Evolutionary conservation across 2,797 vertebrate species (phyloP).

Genomic region (Schizopygopsis pylzovi): DNA sequence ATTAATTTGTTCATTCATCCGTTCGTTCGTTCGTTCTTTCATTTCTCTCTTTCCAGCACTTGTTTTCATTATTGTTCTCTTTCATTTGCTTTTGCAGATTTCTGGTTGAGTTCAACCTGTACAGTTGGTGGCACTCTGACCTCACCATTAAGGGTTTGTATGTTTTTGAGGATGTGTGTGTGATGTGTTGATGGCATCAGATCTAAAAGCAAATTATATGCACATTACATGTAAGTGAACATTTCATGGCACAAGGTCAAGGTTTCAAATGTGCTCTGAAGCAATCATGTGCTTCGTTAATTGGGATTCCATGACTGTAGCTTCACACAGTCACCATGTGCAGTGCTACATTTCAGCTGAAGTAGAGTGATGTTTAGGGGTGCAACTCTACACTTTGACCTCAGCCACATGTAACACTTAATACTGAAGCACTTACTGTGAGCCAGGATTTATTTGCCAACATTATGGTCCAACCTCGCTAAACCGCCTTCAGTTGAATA

Average conservation of each 20-base stretch:
- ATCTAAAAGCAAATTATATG: not conserved
- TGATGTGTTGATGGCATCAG: constrained; percentile 26
- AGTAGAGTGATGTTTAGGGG: not conserved
- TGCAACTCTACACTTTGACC: not conserved
- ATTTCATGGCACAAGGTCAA: not conserved
- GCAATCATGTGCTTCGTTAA: not conserved
- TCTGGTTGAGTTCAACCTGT: constrained; percentile 97
- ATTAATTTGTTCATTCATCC: no score
- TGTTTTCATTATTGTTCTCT: not conserved
- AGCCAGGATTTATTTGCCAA: not conserved
- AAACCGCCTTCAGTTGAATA: not conserved
- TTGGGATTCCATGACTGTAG: not conserved
- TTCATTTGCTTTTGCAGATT: constrained; percentile 81
- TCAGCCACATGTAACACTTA: not conserved
- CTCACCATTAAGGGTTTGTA: constrained; percentile 88
- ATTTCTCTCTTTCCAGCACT: not conserved
- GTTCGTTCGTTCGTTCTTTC: not conserved
- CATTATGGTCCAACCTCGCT: not conserved
- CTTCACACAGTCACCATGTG: not conserved
- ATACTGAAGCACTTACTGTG: not conserved
- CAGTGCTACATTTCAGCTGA: not conserved
- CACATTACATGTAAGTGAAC: not conserved
- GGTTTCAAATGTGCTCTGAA: not conserved
- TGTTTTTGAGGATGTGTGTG: constrained; percentile 19
- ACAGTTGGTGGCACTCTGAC: constrained; percentile 96